These are phyloP conservation scores for Perizoma flavofasciatum DNA, from an alignment of 2,888 invertebrate genomes.

Conservation along the genomic window DNA sequence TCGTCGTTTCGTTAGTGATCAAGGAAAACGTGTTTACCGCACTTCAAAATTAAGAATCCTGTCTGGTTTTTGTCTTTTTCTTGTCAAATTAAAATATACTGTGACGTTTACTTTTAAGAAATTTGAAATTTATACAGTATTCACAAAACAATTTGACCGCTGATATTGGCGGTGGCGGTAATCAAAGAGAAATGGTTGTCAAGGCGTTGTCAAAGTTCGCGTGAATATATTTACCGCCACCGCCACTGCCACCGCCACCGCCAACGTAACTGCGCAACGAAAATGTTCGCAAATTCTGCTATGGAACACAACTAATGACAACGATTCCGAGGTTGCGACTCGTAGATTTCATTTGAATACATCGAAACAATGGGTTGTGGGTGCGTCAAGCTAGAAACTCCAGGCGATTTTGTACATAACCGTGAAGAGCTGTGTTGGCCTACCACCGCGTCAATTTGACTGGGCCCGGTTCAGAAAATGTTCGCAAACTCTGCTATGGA, in stretches of 20 bases:
- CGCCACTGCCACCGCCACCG: too few relatives aligned
- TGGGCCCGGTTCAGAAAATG: not conserved
- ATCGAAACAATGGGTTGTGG: constrained; percentile 43
- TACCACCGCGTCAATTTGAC: too few relatives aligned
- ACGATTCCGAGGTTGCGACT: constrained; percentile 42
- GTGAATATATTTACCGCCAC: too few relatives aligned
- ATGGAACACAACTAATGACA: constrained; percentile 38
- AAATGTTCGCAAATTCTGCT: constrained; percentile 8
- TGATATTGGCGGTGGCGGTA: too few relatives aligned
- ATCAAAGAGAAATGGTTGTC: too few relatives aligned
- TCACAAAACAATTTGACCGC: too few relatives aligned
- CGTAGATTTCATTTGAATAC: constrained; percentile 55
- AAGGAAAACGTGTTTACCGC: constrained; percentile 11
- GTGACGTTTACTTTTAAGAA: not conserved
- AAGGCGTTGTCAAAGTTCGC: too few relatives aligned
- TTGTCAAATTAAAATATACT: constrained; percentile 7
- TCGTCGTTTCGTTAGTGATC: constrained; percentile 15
- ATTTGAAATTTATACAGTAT: too few relatives aligned
- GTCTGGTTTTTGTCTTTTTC: constrained; percentile 7
- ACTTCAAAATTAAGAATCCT: not conserved
- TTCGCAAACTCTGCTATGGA: constrained; percentile 13
- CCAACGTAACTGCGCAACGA: too few relatives aligned
- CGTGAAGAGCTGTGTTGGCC: too few relatives aligned
- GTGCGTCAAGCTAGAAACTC: constrained; percentile 15
- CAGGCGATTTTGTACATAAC: not conserved